Evolutionary conservation across 2,797 vertebrate species (phyloP).

Genomic region (Orientallactaga sibirica): DNA sequence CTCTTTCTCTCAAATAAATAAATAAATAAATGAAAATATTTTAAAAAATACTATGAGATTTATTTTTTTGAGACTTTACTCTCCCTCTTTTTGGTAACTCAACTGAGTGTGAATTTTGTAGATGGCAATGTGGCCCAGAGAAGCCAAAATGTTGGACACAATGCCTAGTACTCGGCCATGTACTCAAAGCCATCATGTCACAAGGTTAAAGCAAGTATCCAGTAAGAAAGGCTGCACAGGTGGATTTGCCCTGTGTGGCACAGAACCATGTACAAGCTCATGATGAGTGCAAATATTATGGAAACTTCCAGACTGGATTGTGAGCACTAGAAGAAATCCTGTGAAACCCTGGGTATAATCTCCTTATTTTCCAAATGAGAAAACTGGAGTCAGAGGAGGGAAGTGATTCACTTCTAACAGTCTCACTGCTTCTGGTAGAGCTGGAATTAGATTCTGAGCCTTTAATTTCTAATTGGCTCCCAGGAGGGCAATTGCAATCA

Average conservation of each 20-base stretch:
- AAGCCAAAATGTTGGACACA: too few species aligned
- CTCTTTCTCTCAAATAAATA: too few species aligned
- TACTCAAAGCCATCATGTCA: not conserved
- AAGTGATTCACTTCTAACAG: not conserved
- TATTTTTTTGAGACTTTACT: too few species aligned
- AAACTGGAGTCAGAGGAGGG: not conserved
- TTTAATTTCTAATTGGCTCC: not conserved
- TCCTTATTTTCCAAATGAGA: not conserved
- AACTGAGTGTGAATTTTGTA: too few species aligned
- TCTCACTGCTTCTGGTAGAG: not conserved
- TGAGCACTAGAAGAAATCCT: not conserved
- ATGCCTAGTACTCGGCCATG: too few species aligned
- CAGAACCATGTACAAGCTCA: not conserved
- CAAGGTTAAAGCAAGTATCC: not conserved
- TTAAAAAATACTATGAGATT: too few species aligned
- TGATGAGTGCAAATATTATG: fast-evolving
- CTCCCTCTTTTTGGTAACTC: too few species aligned
- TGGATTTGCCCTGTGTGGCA: too few species aligned
- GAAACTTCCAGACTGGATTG: not conserved
- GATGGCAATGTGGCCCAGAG: too few species aligned
- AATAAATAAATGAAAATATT: too few species aligned
- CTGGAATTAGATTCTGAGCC: not conserved
- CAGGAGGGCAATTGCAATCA: not conserved
- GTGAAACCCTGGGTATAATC: not conserved
- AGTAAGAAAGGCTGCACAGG: not conserved